These are phyloP conservation scores for Chloroclysta siterata DNA, from an alignment of 2,888 invertebrate species.

Conservation along the genomic window DNA sequence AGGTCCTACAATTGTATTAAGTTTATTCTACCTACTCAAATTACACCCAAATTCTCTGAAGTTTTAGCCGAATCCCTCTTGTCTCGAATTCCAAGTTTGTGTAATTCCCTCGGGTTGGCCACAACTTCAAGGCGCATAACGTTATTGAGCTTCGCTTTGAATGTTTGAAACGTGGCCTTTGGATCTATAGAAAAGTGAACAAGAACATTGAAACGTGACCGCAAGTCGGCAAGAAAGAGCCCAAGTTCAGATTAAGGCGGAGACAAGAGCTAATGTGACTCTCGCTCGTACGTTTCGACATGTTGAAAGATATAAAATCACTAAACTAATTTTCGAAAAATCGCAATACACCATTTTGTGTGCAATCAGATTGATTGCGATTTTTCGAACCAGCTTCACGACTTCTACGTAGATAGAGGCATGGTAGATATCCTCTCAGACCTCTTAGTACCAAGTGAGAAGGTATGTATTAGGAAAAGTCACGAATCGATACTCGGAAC, in stretches of 20 bases:
- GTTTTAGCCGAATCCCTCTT: slow-evolving; percentile 24
- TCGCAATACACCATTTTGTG: too few relatives aligned
- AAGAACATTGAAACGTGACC: slow-evolving; percentile 11
- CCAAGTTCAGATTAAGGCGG: slow-evolving; percentile 8
- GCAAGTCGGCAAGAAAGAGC: not conserved
- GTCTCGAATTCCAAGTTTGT: slow-evolving; percentile 29
- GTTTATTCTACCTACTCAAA: slow-evolving; percentile 14
- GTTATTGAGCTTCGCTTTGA: slow-evolving; percentile 23
- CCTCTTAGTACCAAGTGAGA: too few relatives aligned
- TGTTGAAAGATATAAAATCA: too few relatives aligned
- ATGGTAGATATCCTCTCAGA: too few relatives aligned
- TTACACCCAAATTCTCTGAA: slow-evolving; percentile 28
- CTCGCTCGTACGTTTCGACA: too few relatives aligned
- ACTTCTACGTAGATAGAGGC: too few relatives aligned
- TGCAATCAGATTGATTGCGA: too few relatives aligned
- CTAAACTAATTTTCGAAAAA: too few relatives aligned
- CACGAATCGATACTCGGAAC: slow-evolving; percentile 4
- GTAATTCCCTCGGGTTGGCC: slow-evolving; percentile 25
- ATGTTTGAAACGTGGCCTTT: slow-evolving; percentile 17
- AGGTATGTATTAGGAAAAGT: slow-evolving; percentile 7
- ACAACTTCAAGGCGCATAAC: slow-evolving; percentile 17
- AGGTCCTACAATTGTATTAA: slow-evolving; percentile 17
- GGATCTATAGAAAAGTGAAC: slow-evolving; percentile 13
- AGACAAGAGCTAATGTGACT: too few relatives aligned
- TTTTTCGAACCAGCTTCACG: not conserved